A percentile compares a stretch with the other conserved stretches of the same genome.
These are phyloP conservation scores for Leucania comma DNA, from an alignment of 2,888 invertebrate species.

Conservation along the genomic window DNA sequence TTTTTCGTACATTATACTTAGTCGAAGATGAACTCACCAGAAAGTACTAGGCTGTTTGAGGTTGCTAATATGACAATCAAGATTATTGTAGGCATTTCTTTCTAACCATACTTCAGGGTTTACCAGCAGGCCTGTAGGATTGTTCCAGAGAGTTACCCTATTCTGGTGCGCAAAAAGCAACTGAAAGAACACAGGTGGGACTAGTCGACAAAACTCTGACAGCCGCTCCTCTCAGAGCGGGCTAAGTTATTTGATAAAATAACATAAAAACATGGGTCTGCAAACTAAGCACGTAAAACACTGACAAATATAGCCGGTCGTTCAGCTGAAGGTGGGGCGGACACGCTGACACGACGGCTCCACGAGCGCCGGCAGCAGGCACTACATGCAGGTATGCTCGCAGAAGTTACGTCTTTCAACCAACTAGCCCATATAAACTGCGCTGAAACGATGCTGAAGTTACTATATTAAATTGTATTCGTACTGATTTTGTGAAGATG, in stretches of 20 bases:
- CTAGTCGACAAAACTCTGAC: no score
- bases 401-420: constrained; percentile 12
- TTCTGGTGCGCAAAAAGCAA: no score
- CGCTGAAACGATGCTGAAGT: no score
- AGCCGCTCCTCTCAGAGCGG: no score
- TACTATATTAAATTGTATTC: no score
- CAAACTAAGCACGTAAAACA: neutral
- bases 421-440: no score
- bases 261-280: no score
- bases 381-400: constrained; percentile 31
- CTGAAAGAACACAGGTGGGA: no score
- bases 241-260: no score
- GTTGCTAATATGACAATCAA: neutral
- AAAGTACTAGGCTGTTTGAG: neutral
- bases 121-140: no score
- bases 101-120: neutral
- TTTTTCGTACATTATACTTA: neutral
- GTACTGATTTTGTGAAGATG: no score
- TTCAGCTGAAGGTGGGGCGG: constrained; percentile 8
- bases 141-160: no score
- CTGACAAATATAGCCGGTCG: neutral
- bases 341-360: neutral
- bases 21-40: neutral
- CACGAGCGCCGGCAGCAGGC: neutral
- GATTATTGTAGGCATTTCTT: neutral